Percentiles rank a stretch among this genome's conserved stretches.
These are phyloP conservation scores for Monomorium pharaonis DNA, from an alignment of 1,140 invertebrate species.

Conservation along the genomic window DNA sequence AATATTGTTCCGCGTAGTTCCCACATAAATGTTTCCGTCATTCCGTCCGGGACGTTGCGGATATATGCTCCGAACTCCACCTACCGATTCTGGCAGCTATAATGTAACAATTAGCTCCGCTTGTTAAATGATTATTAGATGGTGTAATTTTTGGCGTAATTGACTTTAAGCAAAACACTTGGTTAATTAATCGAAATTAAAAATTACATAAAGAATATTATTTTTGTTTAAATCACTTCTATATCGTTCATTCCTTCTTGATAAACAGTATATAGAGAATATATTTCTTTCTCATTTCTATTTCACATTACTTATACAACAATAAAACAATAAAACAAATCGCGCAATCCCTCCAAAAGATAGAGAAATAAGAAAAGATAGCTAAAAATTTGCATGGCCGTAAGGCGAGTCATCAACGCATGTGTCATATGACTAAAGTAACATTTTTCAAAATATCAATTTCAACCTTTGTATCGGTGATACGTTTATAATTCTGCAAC, in stretches of 20 bases:
- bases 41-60: slow-evolving; percentile 93
- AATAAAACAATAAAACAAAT: too few relatives aligned
- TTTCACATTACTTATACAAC: neutral
- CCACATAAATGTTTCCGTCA: slow-evolving; percentile 96
- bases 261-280: neutral
- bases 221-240: neutral
- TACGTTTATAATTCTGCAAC: slow-evolving; percentile 94
- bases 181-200: neutral
- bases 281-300: neutral
- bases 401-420: neutral
- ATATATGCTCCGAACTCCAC: slow-evolving; percentile 94
- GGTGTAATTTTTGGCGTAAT: neutral
- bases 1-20: slow-evolving; percentile 96
- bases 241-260: neutral
- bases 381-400: neutral
- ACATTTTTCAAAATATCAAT: neutral
- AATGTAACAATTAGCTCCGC: slow-evolving; percentile 11
- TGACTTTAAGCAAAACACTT: neutral
- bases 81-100: slow-evolving; percentile 93
- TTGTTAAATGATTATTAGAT: neutral
- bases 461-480: slow-evolving; percentile 93
- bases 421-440: neutral
- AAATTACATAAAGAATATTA: neutral
- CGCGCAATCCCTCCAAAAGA: neutral
- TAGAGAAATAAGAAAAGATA: neutral